These are phyloP conservation scores for Cyanoderma ruficeps DNA, from an alignment of 2,113 vertebrate genomes.

Conservation along the genomic window DNA sequence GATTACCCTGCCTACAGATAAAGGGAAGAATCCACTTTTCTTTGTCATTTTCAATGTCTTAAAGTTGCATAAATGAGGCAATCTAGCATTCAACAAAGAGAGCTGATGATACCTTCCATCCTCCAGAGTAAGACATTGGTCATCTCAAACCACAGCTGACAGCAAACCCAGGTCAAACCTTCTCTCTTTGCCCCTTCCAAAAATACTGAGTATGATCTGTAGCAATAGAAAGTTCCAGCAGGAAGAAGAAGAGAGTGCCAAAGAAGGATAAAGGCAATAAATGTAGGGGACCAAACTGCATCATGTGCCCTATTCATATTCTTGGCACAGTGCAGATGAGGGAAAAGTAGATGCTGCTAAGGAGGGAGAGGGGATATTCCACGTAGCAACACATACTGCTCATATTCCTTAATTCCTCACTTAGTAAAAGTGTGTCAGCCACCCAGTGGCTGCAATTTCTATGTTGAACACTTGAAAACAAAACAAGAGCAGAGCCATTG, in stretches of 20 bases:
- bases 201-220: neutral
- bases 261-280: neutral
- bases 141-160: neutral
- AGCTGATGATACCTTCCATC: neutral
- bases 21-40: neutral
- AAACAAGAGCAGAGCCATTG: neutral
- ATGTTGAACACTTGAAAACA: neutral
- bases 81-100: neutral
- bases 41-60: neutral
- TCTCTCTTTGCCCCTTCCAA: neutral
- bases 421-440: neutral
- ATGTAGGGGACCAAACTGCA: accelerated
- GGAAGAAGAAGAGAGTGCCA: neutral
- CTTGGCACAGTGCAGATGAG: neutral
- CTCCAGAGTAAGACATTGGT: neutral
- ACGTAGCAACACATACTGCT: neutral
- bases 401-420: neutral
- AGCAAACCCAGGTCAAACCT: neutral
- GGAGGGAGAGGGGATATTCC: neutral
- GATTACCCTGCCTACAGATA: neutral
- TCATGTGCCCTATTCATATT: neutral
- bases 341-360: neutral
- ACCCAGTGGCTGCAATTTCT: neutral
- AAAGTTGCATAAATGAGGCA: neutral
- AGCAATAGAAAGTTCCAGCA: neutral